Base-by-base conservation (phyloP, 2,797 vertebrate genomes). In the Labroides dimidiatus region DNA sequence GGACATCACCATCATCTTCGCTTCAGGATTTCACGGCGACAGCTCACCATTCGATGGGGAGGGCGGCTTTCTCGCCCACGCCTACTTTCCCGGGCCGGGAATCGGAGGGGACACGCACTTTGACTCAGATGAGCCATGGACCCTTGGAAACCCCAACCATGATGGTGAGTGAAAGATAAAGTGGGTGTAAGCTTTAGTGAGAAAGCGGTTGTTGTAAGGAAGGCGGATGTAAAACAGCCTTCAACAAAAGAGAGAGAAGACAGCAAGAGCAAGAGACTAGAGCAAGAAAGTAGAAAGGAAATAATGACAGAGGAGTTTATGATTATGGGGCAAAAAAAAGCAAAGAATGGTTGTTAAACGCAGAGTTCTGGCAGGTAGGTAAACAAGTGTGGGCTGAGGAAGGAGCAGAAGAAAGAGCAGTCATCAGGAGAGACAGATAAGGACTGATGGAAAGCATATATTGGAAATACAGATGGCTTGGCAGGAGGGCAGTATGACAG, bases 41-140 rank as follows among this genome's bases (percentile, higher is more conserved):
- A 99, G 98, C 87, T 99, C 98, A 50, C 98, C 98, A 41, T 99
- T 99, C 70, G 98, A 99, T 23, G 97, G 98, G 37, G 98, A 99
- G 74, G 98, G 98, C 76, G 98, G 98, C 72, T 99, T 99, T 93
- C 93, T 99, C 61, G 98, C 98, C 54, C 98, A 99, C 16, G 98
- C 98, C 14, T 99, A 99, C 84, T 99, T 99, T 67, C 98, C 98
- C 3, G 98, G 98, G 47, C 96, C 97, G 11, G 98, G 98, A 83
- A 99, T 99, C 69, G 98, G 98, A 36, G 98, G 98, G 81, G 98
- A 99, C 91, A 99, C 98, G 11, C 98, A 99, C 93, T 99, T 99
- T 87, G 98, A 99, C 82, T 99, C 97, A 0, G 98, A 99, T 71
- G 98, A 99, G 75, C 98, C 98, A 6, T 99, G 98, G 98, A 99